These are phyloP conservation scores for Zoroaster sp. DNA, from an alignment of 53 echinoderm and acorn worm genomes.

Conservation along the genomic window DNA sequence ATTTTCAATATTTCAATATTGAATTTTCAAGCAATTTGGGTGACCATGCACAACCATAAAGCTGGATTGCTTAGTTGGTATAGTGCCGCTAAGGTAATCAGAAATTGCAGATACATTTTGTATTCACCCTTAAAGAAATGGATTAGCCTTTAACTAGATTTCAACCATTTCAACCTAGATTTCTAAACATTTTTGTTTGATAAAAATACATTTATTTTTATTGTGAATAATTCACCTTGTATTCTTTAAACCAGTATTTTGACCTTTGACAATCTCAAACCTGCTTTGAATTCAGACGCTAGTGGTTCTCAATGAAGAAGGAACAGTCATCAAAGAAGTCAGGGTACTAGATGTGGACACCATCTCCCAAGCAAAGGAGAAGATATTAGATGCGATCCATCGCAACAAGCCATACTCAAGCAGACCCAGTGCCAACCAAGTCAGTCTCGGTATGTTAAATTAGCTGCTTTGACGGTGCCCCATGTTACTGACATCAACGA, in stretches of 20 bases:
- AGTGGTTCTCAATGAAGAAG: constrained; percentile 59
- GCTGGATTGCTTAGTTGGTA: too few relatives aligned
- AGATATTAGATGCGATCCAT: constrained; percentile 81
- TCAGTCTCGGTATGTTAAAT: constrained; percentile 77
- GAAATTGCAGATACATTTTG: neutral
- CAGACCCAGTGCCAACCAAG: constrained; percentile 61
- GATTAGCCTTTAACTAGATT: too few relatives aligned
- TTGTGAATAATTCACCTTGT: too few relatives aligned
- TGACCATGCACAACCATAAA: too few relatives aligned
- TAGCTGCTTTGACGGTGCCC: neutral
- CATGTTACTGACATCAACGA: neutral
- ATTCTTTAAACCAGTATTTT: too few relatives aligned
- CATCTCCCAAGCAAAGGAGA: constrained; percentile 91
- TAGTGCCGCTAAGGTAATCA: neutral
- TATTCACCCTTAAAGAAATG: too few relatives aligned
- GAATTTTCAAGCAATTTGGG: neutral
- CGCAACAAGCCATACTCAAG: constrained; percentile 77
- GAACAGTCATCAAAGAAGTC: constrained; percentile 43
- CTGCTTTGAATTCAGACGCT: constrained; percentile 74
- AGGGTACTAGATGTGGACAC: constrained; percentile 88
- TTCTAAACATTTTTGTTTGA: too few relatives aligned
- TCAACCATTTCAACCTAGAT: too few relatives aligned
- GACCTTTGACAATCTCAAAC: too few relatives aligned
- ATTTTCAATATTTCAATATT: neutral
- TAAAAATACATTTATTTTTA: too few relatives aligned